Conservation (phyloP, 2,888 invertebrate genomes). For the Aphidoletes aphidimyza region DNA sequence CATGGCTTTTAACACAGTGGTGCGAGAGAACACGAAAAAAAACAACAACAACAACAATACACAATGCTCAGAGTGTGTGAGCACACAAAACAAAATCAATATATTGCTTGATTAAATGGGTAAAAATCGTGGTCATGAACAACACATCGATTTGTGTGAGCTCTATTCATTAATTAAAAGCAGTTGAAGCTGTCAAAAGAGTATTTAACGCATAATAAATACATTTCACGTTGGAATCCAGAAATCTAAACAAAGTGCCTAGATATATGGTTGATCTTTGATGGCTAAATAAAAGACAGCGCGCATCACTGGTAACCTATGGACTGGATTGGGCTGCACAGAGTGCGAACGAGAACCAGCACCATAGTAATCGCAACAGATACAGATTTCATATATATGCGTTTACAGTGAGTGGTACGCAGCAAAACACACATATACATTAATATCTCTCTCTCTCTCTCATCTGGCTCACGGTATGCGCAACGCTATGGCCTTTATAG, state of each 20-base stretch:
- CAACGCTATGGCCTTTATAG: no score
- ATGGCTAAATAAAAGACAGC: constrained; percentile 43
- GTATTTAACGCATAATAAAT: constrained; percentile 54
- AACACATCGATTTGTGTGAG: neutral
- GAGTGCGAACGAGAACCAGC: no score
- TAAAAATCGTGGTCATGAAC: neutral
- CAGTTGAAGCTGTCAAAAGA: constrained; percentile 53
- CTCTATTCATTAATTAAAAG: constrained; percentile 40
- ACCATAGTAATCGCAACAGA: no score
- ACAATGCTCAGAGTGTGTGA: no score
- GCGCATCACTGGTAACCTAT: constrained; percentile 9
- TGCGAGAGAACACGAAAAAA: neutral
- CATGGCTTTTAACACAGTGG: constrained; percentile 25
- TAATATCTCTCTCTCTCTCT: no score
- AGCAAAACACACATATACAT: neutral
- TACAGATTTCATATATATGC: no score
- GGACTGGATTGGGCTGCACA: no score
- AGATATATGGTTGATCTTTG: constrained; percentile 30
- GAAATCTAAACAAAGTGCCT: constrained; percentile 42
- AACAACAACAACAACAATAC: no score
- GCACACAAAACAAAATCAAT: neutral
- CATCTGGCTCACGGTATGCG: no score
- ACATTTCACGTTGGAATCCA: constrained; percentile 16
- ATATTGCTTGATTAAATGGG: constrained; percentile 15
- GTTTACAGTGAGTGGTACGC: neutral